A percentile compares a stretch with the other conserved stretches of the same genome.
These are phyloP conservation scores for Idaea straminata DNA, from an alignment of 2,888 invertebrate species.

Conservation along the genomic window DNA sequence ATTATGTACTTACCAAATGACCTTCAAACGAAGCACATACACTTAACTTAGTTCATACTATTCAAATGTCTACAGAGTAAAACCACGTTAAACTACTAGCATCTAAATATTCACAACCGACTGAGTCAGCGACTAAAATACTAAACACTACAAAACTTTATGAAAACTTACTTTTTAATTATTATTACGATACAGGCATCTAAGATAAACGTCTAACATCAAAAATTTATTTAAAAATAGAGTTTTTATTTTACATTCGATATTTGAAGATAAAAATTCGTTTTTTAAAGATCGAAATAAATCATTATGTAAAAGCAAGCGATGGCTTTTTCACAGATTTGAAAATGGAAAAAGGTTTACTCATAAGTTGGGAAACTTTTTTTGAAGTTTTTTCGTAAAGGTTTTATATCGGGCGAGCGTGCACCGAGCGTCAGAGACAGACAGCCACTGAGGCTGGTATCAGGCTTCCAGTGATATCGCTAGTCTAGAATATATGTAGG, in stretches of 20 bases:
- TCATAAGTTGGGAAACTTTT: constrained; percentile 13
- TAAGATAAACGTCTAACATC: neutral
- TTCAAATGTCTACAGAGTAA: constrained; percentile 15
- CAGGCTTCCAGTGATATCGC: constrained; percentile 47
- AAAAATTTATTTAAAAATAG: neutral
- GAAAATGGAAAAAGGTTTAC: constrained; percentile 7
- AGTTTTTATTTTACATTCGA: neutral
- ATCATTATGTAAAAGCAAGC: neutral
- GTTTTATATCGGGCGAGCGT: constrained; percentile 38
- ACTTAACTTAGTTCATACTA: constrained; percentile 16
- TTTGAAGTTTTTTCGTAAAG: constrained; percentile 23
- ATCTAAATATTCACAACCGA: constrained; percentile 51
- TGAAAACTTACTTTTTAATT: constrained; percentile 12
- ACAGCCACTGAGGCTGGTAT: constrained; percentile 44
- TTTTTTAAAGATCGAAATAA: neutral
- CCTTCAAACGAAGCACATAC: constrained; percentile 7
- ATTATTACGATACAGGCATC: neutral
- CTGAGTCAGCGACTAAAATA: constrained; percentile 44
- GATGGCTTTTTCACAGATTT: constrained; percentile 6
- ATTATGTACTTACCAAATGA: constrained; percentile 24
- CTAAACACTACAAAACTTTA: constrained; percentile 32
- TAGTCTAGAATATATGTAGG: constrained; percentile 67
- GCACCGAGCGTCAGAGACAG: constrained; percentile 56
- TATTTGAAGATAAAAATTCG: neutral
- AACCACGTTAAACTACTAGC: constrained; percentile 33